These are phyloP conservation scores for Agrilus planipennis DNA, from an alignment of 1,140 invertebrate genomes.

Conservation along the genomic window DNA sequence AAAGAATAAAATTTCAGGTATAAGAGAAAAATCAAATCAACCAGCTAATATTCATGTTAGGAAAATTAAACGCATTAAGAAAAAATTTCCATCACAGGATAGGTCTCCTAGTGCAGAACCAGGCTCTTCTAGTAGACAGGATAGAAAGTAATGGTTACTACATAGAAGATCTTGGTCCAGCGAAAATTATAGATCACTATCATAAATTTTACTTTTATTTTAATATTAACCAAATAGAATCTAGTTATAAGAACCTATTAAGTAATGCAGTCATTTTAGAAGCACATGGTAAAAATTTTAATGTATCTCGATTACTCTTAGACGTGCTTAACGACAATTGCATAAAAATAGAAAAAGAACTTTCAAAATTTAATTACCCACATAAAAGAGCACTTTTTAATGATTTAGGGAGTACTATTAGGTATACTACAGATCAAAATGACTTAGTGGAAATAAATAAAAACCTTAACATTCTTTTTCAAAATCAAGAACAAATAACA, in stretches of 20 bases:
- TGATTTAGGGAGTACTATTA: slow-evolving; percentile 3
- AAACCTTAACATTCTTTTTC: slow-evolving; percentile 6
- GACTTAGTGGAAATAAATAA: slow-evolving; percentile 7
- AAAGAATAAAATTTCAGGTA: background rate
- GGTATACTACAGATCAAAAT: slow-evolving; percentile 9
- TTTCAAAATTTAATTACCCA: slow-evolving; percentile 2
- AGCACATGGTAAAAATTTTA: background rate
- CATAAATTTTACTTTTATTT: slow-evolving; percentile 16
- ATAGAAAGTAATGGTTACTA: slow-evolving; percentile 10
- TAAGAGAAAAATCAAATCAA: background rate
- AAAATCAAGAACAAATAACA: slow-evolving; percentile 5
- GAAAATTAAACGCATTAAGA: background rate
- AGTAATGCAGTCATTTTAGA: slow-evolving; percentile 4
- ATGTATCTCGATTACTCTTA: background rate
- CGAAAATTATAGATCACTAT: slow-evolving; percentile 8
- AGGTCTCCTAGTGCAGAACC: background rate
- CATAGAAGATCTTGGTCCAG: slow-evolving; percentile 7
- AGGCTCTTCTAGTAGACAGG: slow-evolving; percentile 5
- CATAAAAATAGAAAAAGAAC: background rate
- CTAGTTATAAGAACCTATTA: slow-evolving; percentile 2
- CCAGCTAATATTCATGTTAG: background rate
- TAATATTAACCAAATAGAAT: slow-evolving; percentile 11
- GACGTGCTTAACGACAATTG: background rate
- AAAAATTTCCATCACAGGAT: background rate
- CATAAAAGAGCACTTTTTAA: slow-evolving; percentile 5